Evolutionary conservation across 2,888 invertebrate species (phyloP), one percentile per base, ranked within the genome.

Genomic region (Oligia strigilis): DNA sequence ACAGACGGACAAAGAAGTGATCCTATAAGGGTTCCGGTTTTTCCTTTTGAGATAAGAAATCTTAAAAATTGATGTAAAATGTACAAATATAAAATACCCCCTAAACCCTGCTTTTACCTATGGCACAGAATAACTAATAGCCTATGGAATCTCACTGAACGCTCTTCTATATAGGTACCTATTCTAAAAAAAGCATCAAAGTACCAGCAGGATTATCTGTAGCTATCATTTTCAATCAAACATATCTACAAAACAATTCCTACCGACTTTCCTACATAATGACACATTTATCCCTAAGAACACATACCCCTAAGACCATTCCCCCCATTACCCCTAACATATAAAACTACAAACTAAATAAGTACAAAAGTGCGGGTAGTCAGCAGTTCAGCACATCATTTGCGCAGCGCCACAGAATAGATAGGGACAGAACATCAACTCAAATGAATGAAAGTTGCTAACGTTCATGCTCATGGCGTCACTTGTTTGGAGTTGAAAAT

Each of bases 341-440:
- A 85, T 75, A 84, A 82, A 80, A 84, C 82, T 80, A 84, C 69
- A 55, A 79, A 76, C 79, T 86, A 79, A 86, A 73, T 67, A 82
- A 70, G 71, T 72, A 83, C 72, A 72, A 76, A 72, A 86, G 64
- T 79, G 80, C 73, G 66, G 72, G 78, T 83, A 73, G 75, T 69
- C 85, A 70, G 77, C 70, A 78, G 80, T 82, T 88, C 85, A 83
- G 79, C 66, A 80, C 80, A 84, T 88, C 84, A 84, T 89, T 87
- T 75, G 82, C 72, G 75, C 73, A 36, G 70, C 29, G 62, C 23
- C 82, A 69, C 46, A 55, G 1, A 40, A 62, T 46, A 82, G 3
- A 17, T 11, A 62, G 2, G 1, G 11, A 40, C 55, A 77, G 83
- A 82, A 82, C 55, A 9, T 23, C 6, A 23, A 2, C 2, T 78